phyloP scores from a whole-genome alignment of 2,797 vertebrate genomes.

The Girardinus metallicus region DNA sequence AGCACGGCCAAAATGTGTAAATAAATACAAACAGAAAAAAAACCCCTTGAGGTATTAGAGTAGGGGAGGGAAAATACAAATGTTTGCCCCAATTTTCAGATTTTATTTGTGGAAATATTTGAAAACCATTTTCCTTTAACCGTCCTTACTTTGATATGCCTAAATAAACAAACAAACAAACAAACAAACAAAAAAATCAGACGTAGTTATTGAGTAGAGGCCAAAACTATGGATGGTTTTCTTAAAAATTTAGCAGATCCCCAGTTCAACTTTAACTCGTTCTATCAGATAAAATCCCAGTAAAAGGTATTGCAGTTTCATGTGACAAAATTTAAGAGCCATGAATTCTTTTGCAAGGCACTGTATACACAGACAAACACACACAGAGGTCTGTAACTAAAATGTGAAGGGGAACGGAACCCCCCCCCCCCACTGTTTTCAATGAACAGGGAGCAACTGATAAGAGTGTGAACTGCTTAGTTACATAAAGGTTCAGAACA shows the following conservation, averaged over 20 bases:
- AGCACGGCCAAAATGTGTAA: not conserved
- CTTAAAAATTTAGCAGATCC: not conserved
- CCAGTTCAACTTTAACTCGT: not conserved
- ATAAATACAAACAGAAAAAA: not conserved
- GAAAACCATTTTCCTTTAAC: not conserved
- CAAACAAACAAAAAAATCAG: no score
- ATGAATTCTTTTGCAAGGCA: not conserved
- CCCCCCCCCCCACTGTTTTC: no score
- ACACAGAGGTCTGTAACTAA: conserved; percentile 17
- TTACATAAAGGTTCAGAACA: conserved; percentile 37
- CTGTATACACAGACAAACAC: not conserved
- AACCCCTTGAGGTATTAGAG: not conserved
- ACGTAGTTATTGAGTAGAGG: no score
- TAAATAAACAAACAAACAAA: no score
- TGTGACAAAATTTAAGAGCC: not conserved
- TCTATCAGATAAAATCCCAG: not conserved
- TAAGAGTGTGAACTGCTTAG: conserved; percentile 25
- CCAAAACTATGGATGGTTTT: not conserved
- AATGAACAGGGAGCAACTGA: conserved; percentile 19
- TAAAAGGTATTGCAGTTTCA: conserved; percentile 3
- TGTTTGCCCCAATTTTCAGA: not conserved
- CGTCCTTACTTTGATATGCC: not conserved
- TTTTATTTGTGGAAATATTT: not conserved
- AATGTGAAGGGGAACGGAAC: conserved; percentile 34
- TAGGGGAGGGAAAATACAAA: not conserved